Base-by-base conservation (phyloP, 1,140 invertebrate species). In the Eupristina koningsbergeri region DNA sequence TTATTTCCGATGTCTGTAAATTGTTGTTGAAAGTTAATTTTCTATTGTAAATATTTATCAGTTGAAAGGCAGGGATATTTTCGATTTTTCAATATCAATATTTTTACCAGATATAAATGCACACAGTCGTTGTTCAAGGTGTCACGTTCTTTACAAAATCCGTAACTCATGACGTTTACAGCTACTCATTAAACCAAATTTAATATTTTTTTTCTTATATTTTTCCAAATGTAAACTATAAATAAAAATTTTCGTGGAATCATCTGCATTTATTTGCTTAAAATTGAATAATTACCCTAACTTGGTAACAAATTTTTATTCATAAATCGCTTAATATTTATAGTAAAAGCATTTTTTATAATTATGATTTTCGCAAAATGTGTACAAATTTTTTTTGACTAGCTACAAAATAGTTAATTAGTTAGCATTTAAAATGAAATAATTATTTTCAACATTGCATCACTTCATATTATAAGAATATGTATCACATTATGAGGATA, bases 341-440 rank as follows among this genome's bases (percentile, higher is more conserved):
- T 36, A 22, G 7, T 26, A 41, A 71, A 71, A 41, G 19, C 2
- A 5, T 36, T 41, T 26, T 34, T 71, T 71, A n/a, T 71, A 71
- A 41, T 22, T n/a, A 41, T 11, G 36, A 5, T 26, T 19, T 31
- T 34, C 15, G 13, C 36, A 64, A 17, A 64, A 31, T 36, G 19
- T 22, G 11, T 36, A 67, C 15, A 26, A 36, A 19, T 67, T 64
- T 67, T 67, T 19, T 36, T 67, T 0, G 31, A 67, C 36, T 67
- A 67, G 36, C 36, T 67, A 67, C 64, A 71, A 71, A 71, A 71
- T 71, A 22, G 67, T 26, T 26, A n/a, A n/a, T n/a, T n/a, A n/a
- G n/a, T n/a, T n/a, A 36, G 41, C 67, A 41, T 41, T 41, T 36
- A n/a, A 41, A 39, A 9, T 71, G 6, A 1, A n/a, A 11, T 3